A percentile compares a stretch with the other conserved stretches of the same genome.
Conservation (phyloP, 2,888 invertebrate genomes). For the Chrysotoxum bicinctum region DNA sequence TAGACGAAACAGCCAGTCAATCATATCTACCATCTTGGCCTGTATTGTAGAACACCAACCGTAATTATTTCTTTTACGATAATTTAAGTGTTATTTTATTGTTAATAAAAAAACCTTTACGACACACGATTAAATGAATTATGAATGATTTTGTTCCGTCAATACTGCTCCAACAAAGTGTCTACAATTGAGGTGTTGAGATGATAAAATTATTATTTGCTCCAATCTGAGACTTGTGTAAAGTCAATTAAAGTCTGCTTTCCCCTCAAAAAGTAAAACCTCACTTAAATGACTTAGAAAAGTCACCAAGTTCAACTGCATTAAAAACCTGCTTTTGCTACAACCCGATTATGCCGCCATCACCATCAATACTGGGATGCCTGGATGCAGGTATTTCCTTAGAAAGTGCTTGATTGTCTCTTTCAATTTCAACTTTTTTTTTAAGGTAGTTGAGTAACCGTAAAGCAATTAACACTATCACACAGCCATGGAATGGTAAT, state of each 20-base stretch:
- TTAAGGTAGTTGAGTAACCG: conserved; percentile 41
- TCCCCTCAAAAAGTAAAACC: neutral
- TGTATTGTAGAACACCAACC: conserved; percentile 34
- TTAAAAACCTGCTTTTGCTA: conserved; percentile 18
- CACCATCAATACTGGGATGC: neutral
- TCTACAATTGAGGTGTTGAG: conserved; percentile 20
- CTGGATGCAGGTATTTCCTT: conserved; percentile 4
- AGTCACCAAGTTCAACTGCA: conserved; percentile 30
- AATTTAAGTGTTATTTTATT: conserved; percentile 75
- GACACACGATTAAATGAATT: conserved; percentile 72
- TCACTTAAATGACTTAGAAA: conserved; percentile 26
- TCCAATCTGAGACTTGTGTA: neutral
- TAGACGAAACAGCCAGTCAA: conserved; percentile 29
- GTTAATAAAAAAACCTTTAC: conserved; percentile 75
- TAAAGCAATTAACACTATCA: conserved; percentile 68
- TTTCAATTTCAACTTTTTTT: conserved; percentile 10
- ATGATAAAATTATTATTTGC: conserved; percentile 17
- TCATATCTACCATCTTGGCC: conserved; percentile 33
- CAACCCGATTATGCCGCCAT: neutral
- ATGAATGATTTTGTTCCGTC: conserved; percentile 69
- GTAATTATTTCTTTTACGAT: conserved; percentile 74
- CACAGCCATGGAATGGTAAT: conserved; percentile 16
- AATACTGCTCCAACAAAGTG: neutral
- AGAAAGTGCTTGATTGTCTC: neutral
- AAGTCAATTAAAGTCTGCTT: conserved; percentile 5